Evolutionary conservation across 2,797 vertebrate genomes (phyloP).

Genomic region (Synaphobranchus kaupii): DNA sequence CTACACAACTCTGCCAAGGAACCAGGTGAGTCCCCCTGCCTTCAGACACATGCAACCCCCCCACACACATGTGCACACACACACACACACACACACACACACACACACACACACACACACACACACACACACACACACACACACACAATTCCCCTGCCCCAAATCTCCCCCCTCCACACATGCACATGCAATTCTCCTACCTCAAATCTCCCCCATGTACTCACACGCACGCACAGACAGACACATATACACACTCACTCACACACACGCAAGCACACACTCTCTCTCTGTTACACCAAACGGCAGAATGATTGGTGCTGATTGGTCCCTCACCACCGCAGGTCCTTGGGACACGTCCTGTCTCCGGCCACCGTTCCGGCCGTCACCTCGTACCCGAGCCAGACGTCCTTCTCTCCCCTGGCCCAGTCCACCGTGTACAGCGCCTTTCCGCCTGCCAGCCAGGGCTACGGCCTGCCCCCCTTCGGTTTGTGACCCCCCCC

Average conservation of each 20-base stretch:
- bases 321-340: constrained; percentile 46
- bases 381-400: constrained; percentile 82
- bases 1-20: constrained; percentile 91
- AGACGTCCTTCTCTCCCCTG: constrained; percentile 84
- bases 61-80: not conserved
- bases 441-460: constrained; percentile 87
- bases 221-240: not conserved
- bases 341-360: constrained; percentile 78
- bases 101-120: not conserved
- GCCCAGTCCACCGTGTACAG: constrained; percentile 89
- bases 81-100: not conserved
- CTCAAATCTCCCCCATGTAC: not conserved
- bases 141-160: not conserved
- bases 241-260: not conserved
- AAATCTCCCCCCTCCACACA: not conserved
- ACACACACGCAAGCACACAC: no score
- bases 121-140: not conserved
- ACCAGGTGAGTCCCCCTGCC: constrained; percentile 78
- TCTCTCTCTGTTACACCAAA: not conserved
- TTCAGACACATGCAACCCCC: not conserved
- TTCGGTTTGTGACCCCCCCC: constrained; percentile 80
- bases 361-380: constrained; percentile 79
- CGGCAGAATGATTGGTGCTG: not conserved
- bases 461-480: constrained; percentile 94
- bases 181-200: not conserved